Base-by-base conservation (phyloP, 2,888 invertebrate species). In the Lepidocyrtoides sp. region DNA sequence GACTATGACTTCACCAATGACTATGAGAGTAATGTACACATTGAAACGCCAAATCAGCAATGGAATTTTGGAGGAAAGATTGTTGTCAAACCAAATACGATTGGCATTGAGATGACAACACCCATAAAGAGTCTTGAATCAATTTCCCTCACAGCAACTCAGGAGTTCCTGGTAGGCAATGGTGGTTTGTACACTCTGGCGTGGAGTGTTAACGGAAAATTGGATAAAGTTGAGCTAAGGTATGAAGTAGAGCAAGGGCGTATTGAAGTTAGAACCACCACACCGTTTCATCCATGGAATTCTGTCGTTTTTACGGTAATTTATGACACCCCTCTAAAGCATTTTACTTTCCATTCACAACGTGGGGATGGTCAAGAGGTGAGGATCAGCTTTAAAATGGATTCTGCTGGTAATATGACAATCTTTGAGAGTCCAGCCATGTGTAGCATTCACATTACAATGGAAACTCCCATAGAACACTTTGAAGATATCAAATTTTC, bases 221-320 rank as follows among this genome's bases (percentile, higher is more conserved):
- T 17, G 2, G 86, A 92, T 1, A 44, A 82, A 4, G 26, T 92
- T 8, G 89, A 88, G 2, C 23, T 91, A 1, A 90, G 89, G 8
- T 86, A 83, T 14, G 36, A 84, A 12, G 1, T 90, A 2, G 90
- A 90, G 1, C 48, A 87, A 23, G 89, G 91, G 4, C 89, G 92
- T 7, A 63, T 93, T 14, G 88, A 89, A 20, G 26, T 94, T 1
- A 88, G 88, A 12, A 75, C 91, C 0, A 72, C 66, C 5, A 94
- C 94, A 8, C 94, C 94, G 1, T 92, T 94, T 63, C 51, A 91
- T 10, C 85, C 91, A n/a, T 92, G 93, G 86, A 84, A 91, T n/a
- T 89, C 90, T 2, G 60, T 94, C 0, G 90, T 87, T 10, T 20
- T 91, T 0, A 91, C 88, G 0, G 36, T 93, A 0, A 90, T 89